A percentile compares a stretch with the other conserved stretches of the same genome.
phyloP scores from a whole-genome alignment of 2,797 vertebrate genomes.

The Acropternis orthonyx region DNA sequence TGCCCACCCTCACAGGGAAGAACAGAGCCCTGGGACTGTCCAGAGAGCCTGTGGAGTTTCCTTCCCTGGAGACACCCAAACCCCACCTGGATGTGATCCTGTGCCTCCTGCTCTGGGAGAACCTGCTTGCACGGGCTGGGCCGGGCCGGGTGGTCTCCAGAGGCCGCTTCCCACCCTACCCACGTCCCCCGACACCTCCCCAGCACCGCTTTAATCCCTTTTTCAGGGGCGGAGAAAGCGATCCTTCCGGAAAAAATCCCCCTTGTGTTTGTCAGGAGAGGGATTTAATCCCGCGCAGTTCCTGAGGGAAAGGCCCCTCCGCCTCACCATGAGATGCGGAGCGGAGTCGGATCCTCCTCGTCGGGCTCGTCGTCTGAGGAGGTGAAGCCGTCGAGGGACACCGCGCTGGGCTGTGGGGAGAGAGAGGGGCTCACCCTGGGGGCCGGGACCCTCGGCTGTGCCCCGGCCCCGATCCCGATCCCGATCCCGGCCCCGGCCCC shows the following conservation, averaged over 20 bases:
- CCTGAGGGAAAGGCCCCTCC: background rate
- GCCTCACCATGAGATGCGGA: slow-evolving; percentile 85
- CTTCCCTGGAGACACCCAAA: background rate
- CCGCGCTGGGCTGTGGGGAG: slow-evolving; percentile 33
- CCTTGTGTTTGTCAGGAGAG: too few species aligned
- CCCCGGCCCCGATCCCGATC: background rate
- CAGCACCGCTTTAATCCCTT: background rate
- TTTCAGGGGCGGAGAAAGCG: too few species aligned
- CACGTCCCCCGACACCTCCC: accelerated
- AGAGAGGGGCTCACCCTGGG: background rate
- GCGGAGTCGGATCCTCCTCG: slow-evolving; percentile 78
- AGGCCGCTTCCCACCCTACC: background rate
- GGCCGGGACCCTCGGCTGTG: background rate
- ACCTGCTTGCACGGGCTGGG: too few species aligned
- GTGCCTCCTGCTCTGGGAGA: background rate
- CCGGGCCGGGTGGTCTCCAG: too few species aligned
- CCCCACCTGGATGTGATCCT: background rate
- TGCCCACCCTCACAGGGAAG: accelerated
- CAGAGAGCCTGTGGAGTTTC: background rate
- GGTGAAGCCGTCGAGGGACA: slow-evolving; percentile 82
- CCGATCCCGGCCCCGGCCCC: too few species aligned
- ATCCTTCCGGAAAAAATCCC: too few species aligned
- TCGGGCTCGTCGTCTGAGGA: slow-evolving; percentile 88
- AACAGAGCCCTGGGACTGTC: background rate
- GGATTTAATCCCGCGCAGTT: background rate